Percentiles rank a stretch among this genome's conserved stretches.
These are phyloP conservation scores for Bombus pascuorum DNA, from an alignment of 1,140 invertebrate species.

Conservation along the genomic window DNA sequence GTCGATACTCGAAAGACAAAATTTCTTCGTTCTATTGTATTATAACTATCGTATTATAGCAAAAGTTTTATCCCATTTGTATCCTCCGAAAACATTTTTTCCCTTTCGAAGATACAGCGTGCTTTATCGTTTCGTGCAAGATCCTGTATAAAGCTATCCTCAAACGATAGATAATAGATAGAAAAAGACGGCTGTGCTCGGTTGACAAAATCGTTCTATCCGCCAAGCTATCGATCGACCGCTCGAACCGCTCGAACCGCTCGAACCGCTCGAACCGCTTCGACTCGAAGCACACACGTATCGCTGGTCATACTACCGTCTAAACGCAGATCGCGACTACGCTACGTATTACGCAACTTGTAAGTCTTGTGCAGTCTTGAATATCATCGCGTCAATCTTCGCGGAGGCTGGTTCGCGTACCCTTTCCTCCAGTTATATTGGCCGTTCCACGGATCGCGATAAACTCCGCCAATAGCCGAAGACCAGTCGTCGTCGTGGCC, in stretches of 20 bases:
- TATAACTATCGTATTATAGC: too few relatives aligned
- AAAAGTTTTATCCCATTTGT: too few relatives aligned
- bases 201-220: not conserved
- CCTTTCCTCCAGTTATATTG: slow-evolving; percentile 24
- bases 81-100: too few relatives aligned
- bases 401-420: slow-evolving; percentile 12
- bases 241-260: not conserved
- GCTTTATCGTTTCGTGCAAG: not conserved
- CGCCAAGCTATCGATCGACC: not conserved
- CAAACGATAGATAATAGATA: not conserved
- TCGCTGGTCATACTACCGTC: not conserved
- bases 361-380: not conserved
- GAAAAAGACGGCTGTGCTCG: not conserved
- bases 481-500: slow-evolving; percentile 32
- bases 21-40: too few relatives aligned
- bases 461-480: not conserved
- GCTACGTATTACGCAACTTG: slow-evolving; percentile 24
- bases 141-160: not conserved
- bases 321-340: not conserved
- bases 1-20: too few relatives aligned
- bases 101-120: not conserved
- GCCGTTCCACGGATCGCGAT: slow-evolving; percentile 39
- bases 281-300: not conserved
- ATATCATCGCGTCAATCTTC: slow-evolving; percentile 48
- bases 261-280: too few relatives aligned